Evolutionary conservation across 2,888 invertebrate genomes (phyloP).

Genomic region (Euphydryas editha): DNA sequence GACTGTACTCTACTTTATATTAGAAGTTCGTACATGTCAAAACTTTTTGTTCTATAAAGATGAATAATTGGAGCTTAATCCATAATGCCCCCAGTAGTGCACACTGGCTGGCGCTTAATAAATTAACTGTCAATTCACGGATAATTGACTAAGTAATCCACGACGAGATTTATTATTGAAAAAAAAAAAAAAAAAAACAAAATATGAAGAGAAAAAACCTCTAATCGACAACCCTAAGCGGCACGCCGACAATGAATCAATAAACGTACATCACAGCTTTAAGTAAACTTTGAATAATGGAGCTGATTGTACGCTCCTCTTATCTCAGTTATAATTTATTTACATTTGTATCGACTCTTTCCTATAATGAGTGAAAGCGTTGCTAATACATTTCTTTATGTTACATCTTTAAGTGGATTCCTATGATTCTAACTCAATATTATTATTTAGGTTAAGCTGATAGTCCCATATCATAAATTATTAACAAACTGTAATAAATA

Average conservation of each 20-base stretch:
- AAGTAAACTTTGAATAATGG: constrained; percentile 43
- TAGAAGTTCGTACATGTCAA: too few relatives aligned
- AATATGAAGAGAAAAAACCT: neutral
- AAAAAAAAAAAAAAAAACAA: too few relatives aligned
- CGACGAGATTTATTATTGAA: too few relatives aligned
- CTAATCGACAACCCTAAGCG: constrained; percentile 30
- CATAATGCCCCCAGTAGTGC: too few relatives aligned
- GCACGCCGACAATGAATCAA: constrained; percentile 43
- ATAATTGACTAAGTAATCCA: too few relatives aligned
- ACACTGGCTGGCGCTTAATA: too few relatives aligned
- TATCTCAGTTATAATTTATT: constrained; percentile 45
- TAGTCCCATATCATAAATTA: neutral
- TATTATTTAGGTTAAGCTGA: neutral
- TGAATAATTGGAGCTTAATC: too few relatives aligned
- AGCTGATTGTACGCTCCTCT: constrained; percentile 22
- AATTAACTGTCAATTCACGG: too few relatives aligned
- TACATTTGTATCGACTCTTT: constrained; percentile 31
- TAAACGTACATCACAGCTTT: constrained; percentile 41
- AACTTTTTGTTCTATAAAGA: too few relatives aligned
- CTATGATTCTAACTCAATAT: neutral
- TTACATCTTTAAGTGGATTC: neutral
- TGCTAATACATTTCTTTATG: constrained; percentile 4
- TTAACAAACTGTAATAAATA: too few relatives aligned
- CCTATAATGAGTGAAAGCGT: constrained; percentile 35
- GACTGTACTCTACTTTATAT: too few relatives aligned